Evolutionary conservation across 1,140 invertebrate genomes (phyloP).

Genomic region (Drosophila jambulina): DNA sequence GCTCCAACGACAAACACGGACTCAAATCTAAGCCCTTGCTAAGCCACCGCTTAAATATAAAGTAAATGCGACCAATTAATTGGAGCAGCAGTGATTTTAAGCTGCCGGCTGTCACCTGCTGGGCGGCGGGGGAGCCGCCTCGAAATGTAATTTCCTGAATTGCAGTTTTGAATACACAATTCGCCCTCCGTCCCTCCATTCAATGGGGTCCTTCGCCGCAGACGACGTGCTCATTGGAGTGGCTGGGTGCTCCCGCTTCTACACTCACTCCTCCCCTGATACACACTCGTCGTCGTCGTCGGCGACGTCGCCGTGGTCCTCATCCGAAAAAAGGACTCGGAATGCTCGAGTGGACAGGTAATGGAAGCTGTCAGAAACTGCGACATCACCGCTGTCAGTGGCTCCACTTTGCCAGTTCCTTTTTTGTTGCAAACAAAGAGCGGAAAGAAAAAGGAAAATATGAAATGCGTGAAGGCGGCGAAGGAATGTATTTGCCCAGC

Average conservation of each 20-base stretch:
- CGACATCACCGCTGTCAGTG: constrained; percentile 55
- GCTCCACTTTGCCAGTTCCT: constrained; percentile 17
- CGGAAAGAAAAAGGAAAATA: constrained; percentile 42
- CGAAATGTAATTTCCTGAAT: constrained; percentile 64
- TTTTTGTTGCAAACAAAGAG: constrained; percentile 27
- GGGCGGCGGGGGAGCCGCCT: constrained; percentile 24
- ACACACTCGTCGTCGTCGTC: constrained; percentile 3
- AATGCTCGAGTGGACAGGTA: constrained; percentile 54
- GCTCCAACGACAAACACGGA: neutral
- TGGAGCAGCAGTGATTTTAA: constrained; percentile 60
- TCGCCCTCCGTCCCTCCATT: constrained; percentile 28
- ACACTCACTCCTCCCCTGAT: constrained; percentile 1
- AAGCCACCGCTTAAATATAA: constrained; percentile 32
- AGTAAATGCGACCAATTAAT: constrained; percentile 41
- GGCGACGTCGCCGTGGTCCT: neutral
- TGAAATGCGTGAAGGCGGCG: constrained; percentile 49
- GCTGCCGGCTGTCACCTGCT: constrained; percentile 46
- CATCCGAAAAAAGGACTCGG: constrained; percentile 39
- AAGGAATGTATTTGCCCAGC: constrained; percentile 42
- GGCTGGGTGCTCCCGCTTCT: constrained; percentile 18
- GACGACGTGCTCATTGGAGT: constrained; percentile 53
- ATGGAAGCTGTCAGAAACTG: constrained; percentile 59
- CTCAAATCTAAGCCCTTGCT: constrained; percentile 12
- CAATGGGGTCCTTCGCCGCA: constrained; percentile 35
- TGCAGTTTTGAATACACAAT: constrained; percentile 71